These are phyloP conservation scores for Drosophila nannoptera DNA, from an alignment of 1,140 invertebrate species.

Conservation along the genomic window DNA sequence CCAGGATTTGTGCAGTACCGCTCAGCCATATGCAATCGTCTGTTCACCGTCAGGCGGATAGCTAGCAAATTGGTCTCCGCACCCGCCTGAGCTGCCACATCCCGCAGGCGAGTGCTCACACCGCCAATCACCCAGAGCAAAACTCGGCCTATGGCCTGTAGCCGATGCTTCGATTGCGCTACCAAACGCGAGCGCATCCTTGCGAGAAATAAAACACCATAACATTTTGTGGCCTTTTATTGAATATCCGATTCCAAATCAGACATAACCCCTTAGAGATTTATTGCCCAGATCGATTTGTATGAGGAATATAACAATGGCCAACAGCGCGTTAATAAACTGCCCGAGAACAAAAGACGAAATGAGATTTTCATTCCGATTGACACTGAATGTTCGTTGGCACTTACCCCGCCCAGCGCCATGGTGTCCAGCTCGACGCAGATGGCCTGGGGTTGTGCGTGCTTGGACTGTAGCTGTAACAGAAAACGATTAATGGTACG, in stretches of 20 bases:
- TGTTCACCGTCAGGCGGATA: conserved; percentile 53
- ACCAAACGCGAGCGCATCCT: conserved; percentile 22
- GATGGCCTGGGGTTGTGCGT: conserved; percentile 25
- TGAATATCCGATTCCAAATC: neutral
- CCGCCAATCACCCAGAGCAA: neutral
- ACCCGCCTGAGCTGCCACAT: conserved; percentile 50
- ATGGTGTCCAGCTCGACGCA: conserved; percentile 64
- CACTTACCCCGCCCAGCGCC: conserved; percentile 63
- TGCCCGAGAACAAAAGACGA: conserved; percentile 39
- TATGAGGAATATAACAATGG: conserved; percentile 71
- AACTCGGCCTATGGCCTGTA: neutral
- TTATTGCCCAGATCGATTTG: conserved; percentile 71
- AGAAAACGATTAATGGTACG: conserved; percentile 60
- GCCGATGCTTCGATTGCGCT: neutral
- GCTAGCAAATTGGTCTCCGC: conserved; percentile 64
- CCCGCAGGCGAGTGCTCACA: conserved; percentile 15
- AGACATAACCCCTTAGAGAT: conserved; percentile 53
- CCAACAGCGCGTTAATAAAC: conserved; percentile 60
- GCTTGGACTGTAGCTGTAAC: conserved; percentile 48
- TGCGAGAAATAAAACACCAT: conserved; percentile 10
- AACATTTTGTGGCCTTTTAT: conserved; percentile 25
- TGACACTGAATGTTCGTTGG: neutral
- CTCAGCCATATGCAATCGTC: conserved; percentile 51
- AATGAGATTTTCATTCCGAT: conserved; percentile 9
- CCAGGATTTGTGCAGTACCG: conserved; percentile 30